Conservation (phyloP, 2,888 invertebrate species). For the Eulithis prunata region DNA sequence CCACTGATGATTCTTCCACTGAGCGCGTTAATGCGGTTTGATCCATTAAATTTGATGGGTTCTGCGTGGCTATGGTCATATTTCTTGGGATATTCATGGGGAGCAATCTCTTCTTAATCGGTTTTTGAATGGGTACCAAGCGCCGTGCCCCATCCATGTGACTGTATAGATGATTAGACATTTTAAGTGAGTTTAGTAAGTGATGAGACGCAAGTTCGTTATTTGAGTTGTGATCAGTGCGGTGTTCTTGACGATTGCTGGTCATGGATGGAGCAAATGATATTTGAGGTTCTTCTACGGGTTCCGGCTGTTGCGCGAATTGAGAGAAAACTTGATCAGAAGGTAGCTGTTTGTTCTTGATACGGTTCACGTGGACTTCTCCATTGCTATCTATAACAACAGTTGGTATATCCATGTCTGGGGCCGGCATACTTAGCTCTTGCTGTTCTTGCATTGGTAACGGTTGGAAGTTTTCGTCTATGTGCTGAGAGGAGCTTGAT, state of each 20-base stretch:
- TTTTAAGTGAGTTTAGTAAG: conserved; percentile 1
- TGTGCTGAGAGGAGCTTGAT: not conserved
- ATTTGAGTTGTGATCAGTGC: not conserved
- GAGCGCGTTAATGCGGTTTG: not conserved
- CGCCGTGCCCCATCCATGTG: conserved; percentile 7
- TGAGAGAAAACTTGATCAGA: no score
- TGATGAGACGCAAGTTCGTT: not conserved
- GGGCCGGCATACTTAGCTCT: no score
- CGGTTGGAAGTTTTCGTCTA: not conserved
- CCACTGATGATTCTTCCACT: conserved; percentile 3
- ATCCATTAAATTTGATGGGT: conserved; percentile 6
- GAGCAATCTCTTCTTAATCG: not conserved
- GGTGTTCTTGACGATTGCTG: not conserved
- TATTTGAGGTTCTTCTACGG: no score
- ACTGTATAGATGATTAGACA: conserved; percentile 1
- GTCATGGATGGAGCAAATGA: no score
- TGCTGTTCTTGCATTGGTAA: not conserved
- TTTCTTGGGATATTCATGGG: conserved; percentile 2
- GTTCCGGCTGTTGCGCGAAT: no score
- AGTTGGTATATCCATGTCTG: no score
- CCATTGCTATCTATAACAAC: no score
- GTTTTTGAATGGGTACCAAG: conserved; percentile 3
- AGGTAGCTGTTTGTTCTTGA: no score
- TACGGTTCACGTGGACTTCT: no score
- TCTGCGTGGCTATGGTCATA: not conserved